These are phyloP conservation scores for Clanis bilineata DNA, from an alignment of 2,888 invertebrate species.

Conservation along the genomic window DNA sequence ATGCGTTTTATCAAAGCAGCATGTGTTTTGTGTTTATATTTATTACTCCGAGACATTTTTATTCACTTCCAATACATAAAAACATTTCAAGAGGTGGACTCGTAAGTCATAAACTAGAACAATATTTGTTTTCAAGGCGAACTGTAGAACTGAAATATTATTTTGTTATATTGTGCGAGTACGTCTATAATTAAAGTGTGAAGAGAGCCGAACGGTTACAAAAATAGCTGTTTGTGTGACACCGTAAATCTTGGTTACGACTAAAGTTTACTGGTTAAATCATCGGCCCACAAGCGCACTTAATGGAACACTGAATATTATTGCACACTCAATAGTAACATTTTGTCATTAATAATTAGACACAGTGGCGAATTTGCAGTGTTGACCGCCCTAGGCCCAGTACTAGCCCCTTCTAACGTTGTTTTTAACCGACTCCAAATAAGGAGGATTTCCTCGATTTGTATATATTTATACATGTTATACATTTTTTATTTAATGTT, in stretches of 20 bases:
- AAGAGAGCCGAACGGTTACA: conserved; percentile 69
- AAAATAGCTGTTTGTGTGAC: conserved; percentile 73
- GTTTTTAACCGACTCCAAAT: no score
- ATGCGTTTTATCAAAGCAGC: conserved; percentile 13
- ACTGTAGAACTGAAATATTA: conserved; percentile 60
- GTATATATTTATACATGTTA: no score
- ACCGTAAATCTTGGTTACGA: conserved; percentile 74
- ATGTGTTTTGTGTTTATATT: conserved; percentile 13
- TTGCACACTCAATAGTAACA: conserved; percentile 63
- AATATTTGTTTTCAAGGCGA: conserved; percentile 60
- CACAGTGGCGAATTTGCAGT: no score
- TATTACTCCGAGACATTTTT: conserved; percentile 23
- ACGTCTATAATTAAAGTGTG: conserved; percentile 75
- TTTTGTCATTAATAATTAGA: conserved; percentile 58
- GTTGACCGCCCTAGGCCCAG: no score
- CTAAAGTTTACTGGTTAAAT: conserved; percentile 69
- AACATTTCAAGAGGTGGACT: conserved; percentile 27
- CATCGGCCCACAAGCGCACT: conserved; percentile 55
- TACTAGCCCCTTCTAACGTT: no score
- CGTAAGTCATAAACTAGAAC: conserved; percentile 44
- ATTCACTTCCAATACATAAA: conserved; percentile 28
- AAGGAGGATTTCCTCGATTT: no score
- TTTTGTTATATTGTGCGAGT: conserved; percentile 69
- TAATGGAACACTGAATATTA: conserved; percentile 72
- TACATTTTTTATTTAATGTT: no score